Evolutionary conservation across 2,113 vertebrate species (phyloP).

Genomic region (Eurypyga helias): DNA sequence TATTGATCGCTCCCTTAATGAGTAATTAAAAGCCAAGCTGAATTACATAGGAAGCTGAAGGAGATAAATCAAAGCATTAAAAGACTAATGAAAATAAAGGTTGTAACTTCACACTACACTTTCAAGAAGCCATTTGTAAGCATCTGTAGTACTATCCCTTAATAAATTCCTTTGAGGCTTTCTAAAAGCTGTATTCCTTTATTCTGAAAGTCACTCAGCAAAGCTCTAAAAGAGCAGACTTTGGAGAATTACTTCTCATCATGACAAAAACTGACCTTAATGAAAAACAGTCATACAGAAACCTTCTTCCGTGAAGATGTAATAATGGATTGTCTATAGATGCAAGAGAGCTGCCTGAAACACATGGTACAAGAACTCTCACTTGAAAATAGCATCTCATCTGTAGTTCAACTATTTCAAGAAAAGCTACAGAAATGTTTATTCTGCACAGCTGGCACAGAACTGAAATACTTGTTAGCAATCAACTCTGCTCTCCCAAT

Average conservation of each 20-base stretch:
- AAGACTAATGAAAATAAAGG: slow-evolving; percentile 42
- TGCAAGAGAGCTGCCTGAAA: background rate
- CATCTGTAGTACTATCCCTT: background rate
- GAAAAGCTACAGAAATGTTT: slow-evolving; percentile 3
- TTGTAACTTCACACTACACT: background rate
- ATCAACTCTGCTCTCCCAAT: background rate
- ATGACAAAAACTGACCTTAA: background rate
- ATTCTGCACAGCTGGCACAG: background rate
- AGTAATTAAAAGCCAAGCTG: slow-evolving; percentile 23
- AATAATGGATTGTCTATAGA: background rate
- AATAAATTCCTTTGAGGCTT: background rate
- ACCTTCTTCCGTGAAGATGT: background rate
- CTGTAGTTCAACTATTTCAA: background rate
- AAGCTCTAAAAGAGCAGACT: background rate
- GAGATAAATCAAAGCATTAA: background rate
- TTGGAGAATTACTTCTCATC: background rate
- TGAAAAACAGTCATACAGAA: background rate
- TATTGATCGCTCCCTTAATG: background rate
- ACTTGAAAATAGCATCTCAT: background rate
- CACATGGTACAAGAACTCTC: background rate
- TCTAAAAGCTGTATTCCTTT: background rate
- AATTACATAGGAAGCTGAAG: background rate
- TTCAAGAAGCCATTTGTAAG: background rate
- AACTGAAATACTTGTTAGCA: background rate
- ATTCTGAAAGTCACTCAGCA: background rate